Base-by-base conservation (phyloP, 2,113 vertebrate species). In the Canis aureus region DNA sequence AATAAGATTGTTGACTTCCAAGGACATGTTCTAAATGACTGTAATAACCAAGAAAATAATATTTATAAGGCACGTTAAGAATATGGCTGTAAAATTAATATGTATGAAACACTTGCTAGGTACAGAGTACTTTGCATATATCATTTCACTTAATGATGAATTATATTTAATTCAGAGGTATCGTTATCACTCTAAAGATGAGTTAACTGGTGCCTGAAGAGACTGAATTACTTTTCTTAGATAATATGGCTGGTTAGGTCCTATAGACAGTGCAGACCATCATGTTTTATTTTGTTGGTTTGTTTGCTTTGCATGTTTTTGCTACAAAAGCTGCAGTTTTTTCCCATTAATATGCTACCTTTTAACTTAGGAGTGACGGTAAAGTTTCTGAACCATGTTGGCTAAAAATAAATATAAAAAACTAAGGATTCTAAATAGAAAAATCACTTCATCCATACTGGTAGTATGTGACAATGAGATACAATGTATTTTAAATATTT, bases 281-380 rank as follows among this genome's bases (percentile, higher is more conserved):
- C 19, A 3, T 93, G 13, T 71, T 94, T 93, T 74, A 12, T 62
- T 94, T 64, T 59, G 1, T 88, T 90, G 74, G 8, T 59, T 27
- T 51, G 43, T 43, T 43, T 43, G 43, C 25, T 51, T 94, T 69
- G 32, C 7, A 53, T 49, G 12, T 32, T 96, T 95, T 91, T 10
- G 2, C 53, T 60, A 66, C 3, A 81, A 88, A 94, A 90, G 22
- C 29, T 84, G 8, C 1, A n/a, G 7, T 69, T 69, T 49, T 62
- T 23, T 51, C 60, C 10, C 19, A 55, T 62, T 55, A 57, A 60
- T 59, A 35, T 74, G 10, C 20, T 62, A 43, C 12, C 22, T 83
- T 90, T 96, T 55, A 82, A 81, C 91, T 84, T 95, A 76, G 53
- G 35, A 84, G 11, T 79, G 9, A 82, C 57, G 11, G 79, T 17